Base-by-base conservation (phyloP, 2,888 invertebrate species). In the Aleiodes testaceus region DNA sequence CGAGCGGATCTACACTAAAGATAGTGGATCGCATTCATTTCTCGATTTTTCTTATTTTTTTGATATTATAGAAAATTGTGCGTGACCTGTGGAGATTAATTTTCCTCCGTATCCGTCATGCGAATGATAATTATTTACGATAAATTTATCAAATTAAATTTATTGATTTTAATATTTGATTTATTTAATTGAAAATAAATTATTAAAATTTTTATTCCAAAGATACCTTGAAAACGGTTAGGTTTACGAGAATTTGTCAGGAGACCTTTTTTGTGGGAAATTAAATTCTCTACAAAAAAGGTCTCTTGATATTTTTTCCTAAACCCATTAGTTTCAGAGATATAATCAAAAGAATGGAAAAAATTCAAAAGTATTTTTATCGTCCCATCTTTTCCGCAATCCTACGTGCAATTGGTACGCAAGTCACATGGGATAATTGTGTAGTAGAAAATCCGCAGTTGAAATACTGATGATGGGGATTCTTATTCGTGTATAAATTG, bases 341-440 rank as follows among this genome's bases (percentile, higher is more conserved):
- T n/a, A n/a, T n/a, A n/a, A 36, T 11, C 1, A 11, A 36, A 36
- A 36, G 9, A 36, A 1, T 36, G 36, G 0, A 36, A 36, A 9
- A 36, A 36, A 36, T 36, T 36, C 42, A 7, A 12, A 26, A 55
- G 65, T 36, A 61, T 61, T 47, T 47, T 47, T 18, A 45, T 20
- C n/a, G 9, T 26, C 44, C 42, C 22, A 18, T 20, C 16, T 65
- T 44, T 71, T 71, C 66, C 71, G 66, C 71, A 71, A 71, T 71
- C 63, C 50, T 44, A 66, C 36, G 44, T 14, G 66, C 66, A 71
- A 71, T 67, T 45, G 66, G 52, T 36, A 42, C 55, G 9, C 49
- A 42, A 61, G 36, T 65, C 16, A 53, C 44, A 47, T 44, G 59
- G 36, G 52, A 3, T 63, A 50, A 63, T 71, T 71, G 45, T 71